phyloP scores from a whole-genome alignment of 2,113 vertebrate genomes.

The Struthidea cinerea region DNA sequence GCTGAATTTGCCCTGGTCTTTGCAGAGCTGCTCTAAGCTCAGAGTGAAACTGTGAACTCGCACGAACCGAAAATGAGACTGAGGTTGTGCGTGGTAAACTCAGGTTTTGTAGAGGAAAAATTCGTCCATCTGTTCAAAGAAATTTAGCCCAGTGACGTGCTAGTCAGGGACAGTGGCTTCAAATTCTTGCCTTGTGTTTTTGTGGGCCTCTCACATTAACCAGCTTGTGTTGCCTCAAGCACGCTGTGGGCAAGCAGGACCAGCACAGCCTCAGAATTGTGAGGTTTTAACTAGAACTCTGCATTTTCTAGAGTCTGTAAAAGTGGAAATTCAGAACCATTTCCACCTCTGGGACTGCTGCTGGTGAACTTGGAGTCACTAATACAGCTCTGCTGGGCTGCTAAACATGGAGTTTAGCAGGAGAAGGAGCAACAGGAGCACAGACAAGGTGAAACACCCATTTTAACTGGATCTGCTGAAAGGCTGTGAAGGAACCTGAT shows the following conservation, averaged over 20 bases:
- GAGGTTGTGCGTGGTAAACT: background rate
- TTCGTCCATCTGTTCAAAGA: fast-evolving
- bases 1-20: background rate
- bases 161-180: background rate
- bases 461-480: background rate
- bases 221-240: background rate
- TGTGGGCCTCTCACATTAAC: background rate
- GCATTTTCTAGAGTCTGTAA: background rate
- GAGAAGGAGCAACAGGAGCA: background rate
- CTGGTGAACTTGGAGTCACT: background rate
- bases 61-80: background rate
- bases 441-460: background rate
- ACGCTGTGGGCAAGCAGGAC: background rate
- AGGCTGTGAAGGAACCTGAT: background rate
- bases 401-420: background rate
- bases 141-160: background rate
- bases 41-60: background rate
- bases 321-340: background rate
- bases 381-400: background rate
- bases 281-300: background rate
- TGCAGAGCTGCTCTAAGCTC: background rate
- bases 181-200: background rate
- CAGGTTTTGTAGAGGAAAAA: background rate
- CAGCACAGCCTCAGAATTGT: background rate
- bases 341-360: background rate